Percentiles rank a stretch among this genome's conserved stretches.
phyloP scores from a whole-genome alignment of 2,113 vertebrate genomes.

The Regulus satrapa region DNA sequence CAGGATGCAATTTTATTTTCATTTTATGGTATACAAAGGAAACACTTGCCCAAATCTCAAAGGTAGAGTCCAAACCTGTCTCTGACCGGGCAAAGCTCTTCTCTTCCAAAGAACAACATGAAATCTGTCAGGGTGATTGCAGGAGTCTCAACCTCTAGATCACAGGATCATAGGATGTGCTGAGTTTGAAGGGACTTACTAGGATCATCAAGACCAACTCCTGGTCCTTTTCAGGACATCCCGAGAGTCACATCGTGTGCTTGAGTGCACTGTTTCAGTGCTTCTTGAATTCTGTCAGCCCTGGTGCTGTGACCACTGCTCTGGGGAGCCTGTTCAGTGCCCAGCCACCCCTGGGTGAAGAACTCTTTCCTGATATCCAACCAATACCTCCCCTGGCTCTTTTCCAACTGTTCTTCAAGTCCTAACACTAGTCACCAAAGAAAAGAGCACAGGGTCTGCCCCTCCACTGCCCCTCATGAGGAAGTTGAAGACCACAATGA shows the following conservation, averaged over 20 bases:
- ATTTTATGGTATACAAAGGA: background rate
- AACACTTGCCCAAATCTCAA: background rate
- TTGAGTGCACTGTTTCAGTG: background rate
- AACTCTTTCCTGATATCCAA: background rate
- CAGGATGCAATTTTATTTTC: background rate
- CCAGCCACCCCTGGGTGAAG: background rate
- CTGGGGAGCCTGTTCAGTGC: background rate
- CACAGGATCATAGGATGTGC: background rate
- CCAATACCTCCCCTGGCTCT: background rate
- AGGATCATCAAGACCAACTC: background rate
- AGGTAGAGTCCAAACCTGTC: background rate
- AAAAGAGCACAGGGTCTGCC: background rate
- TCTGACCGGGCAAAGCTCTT: background rate
- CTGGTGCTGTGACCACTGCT: background rate
- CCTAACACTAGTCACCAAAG: background rate
- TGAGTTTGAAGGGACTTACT: background rate
- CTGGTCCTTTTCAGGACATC: background rate
- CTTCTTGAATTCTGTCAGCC: background rate
- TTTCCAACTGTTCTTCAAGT: no score
- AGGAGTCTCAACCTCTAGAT: background rate
- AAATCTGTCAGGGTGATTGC: background rate
- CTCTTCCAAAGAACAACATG: fast-evolving
- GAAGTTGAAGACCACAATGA: background rate
- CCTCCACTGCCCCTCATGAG: background rate
- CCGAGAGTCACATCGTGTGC: fast-evolving